These are phyloP conservation scores for Pomatorhinus ruficollis DNA, from an alignment of 2,113 vertebrate genomes.

Conservation along the genomic window DNA sequence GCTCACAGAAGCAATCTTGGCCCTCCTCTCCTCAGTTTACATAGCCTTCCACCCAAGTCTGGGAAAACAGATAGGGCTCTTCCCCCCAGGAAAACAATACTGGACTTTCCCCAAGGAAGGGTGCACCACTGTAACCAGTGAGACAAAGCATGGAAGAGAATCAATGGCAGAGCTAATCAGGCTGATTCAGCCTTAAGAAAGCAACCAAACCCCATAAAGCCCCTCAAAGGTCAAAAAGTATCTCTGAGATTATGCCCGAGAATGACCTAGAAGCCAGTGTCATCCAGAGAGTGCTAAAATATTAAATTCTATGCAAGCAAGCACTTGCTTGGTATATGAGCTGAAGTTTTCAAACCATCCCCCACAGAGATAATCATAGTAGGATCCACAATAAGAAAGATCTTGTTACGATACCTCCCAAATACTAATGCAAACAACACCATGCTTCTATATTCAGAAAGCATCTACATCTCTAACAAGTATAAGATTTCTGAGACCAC, in stretches of 20 bases:
- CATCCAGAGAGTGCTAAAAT: background rate
- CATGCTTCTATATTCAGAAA: slow-evolving; percentile 33
- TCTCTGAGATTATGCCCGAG: background rate
- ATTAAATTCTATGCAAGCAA: background rate
- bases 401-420: background rate
- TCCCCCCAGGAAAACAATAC: background rate
- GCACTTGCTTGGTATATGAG: background rate
- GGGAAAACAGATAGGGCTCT: background rate
- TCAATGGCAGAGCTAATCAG: background rate
- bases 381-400: background rate
- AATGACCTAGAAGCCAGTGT: background rate
- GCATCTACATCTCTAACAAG: background rate
- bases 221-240: background rate
- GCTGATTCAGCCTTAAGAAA: background rate
- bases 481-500: background rate
- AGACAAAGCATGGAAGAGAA: background rate
- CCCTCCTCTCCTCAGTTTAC: background rate
- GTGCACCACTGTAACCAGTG: background rate
- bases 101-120: background rate
- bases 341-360: background rate
- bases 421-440: slow-evolving; percentile 17
- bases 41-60: background rate
- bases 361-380: slow-evolving; percentile 3
- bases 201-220: background rate
- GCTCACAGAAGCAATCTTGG: background rate